Base-by-base conservation (phyloP, 2,888 invertebrate species). In the Eupithecia subfuscata region DNA sequence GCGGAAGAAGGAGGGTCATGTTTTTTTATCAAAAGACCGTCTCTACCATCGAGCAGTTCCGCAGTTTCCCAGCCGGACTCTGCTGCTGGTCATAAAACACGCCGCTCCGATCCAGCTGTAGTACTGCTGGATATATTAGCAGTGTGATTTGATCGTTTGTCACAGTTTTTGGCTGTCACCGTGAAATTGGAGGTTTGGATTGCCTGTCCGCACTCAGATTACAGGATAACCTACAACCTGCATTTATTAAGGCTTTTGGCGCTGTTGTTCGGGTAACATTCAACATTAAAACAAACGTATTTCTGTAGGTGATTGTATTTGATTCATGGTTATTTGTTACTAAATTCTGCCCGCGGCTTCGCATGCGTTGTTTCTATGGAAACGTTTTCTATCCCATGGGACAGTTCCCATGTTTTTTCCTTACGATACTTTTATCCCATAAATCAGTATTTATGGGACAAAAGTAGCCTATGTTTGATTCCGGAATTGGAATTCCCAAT, bases 31-130 rank as follows among this genome's bases (percentile, higher is more conserved):
- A 37, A 9, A n/a, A 43, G 8, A 22, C 40, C 43, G 68, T 16
- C 68, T 68, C 68, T 68, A 68, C 11, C 14, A 43, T n/a, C 9
- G 67, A 40, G 12, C 67, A 40, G 22, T 67, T 40, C 37, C 43
- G 25, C 16, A 43, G 22, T 22, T 43, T 25, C 14, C 65, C 43
- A 8, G 25, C 60, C 14, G 60, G 60, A 68, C 68, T 68, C 68
- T 43, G 69, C 69, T 37, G 40, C 68, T 68, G 67, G 69, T 86
- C 90, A 90, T 92, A 90, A 91, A 92, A 91, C 91, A 92, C 86
- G 87, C 86, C 84, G 81, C 80, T 79, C 84, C 85, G 81, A 85
- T 84, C 85, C 84, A 79, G 83, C 81, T 81, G 80, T 82, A 84
- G 84, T 84, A 84, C 79, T 78, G 76, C 74, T 75, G 83, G 81